phyloP scores from a whole-genome alignment of 2,888 invertebrate genomes.

The Pediacus dermestoides region DNA sequence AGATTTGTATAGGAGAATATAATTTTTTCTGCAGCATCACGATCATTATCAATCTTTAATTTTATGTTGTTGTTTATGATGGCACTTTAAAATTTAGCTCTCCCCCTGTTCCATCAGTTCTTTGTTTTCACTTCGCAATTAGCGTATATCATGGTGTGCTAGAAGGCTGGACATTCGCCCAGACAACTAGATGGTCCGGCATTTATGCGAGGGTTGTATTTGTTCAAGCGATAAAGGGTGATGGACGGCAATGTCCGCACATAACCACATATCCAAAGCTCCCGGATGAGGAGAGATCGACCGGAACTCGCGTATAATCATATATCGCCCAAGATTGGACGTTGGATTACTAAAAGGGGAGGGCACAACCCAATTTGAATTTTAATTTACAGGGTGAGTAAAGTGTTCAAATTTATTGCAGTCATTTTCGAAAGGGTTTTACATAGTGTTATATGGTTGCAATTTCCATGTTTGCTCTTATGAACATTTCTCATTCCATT shows the following conservation, averaged over 20 bases:
- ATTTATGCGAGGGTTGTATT: constrained; percentile 49
- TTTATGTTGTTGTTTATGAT: no score
- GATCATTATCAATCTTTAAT: no score
- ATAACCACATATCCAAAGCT: constrained; percentile 46
- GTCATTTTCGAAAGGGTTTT: constrained; percentile 33
- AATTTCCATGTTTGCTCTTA: constrained; percentile 25
- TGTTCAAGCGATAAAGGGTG: constrained; percentile 51
- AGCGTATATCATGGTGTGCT: constrained; percentile 10
- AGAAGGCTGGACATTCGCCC: constrained; percentile 22
- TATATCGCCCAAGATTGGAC: constrained; percentile 52
- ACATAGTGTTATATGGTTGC: constrained; percentile 23
- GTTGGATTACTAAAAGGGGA: constrained; percentile 42
- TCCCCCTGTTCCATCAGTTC: no score
- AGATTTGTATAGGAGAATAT: no score
- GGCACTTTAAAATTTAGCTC: no score
- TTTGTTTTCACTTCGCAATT: constrained; percentile 3
- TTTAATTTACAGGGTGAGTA: constrained; percentile 50
- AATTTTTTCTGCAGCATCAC: no score
- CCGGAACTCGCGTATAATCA: constrained; percentile 50
- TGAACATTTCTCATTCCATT: constrained; percentile 22
- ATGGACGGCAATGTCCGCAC: constrained; percentile 52
- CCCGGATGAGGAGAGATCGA: constrained; percentile 46
- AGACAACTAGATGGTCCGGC: constrained; percentile 39
- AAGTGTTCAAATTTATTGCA: constrained; percentile 44
- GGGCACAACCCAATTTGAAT: constrained; percentile 49